phyloP scores from a whole-genome alignment of 2,888 invertebrate genomes.

The Catocala fraxini region DNA sequence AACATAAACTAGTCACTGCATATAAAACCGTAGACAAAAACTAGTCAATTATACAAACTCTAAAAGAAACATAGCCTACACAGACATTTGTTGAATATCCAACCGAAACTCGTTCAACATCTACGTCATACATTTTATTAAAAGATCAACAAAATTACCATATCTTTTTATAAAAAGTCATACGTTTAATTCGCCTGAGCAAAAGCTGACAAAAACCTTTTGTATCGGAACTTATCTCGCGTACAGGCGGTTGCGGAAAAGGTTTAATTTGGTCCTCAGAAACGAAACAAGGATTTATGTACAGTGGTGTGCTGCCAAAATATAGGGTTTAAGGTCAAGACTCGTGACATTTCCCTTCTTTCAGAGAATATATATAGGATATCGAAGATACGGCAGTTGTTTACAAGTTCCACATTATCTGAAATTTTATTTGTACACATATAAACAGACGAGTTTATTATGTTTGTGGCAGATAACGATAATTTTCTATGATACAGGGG shows the following conservation, averaged over 20 bases:
- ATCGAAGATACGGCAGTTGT: too few species aligned
- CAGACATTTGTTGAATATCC: too few species aligned
- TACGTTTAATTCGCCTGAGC: conserved; percentile 12
- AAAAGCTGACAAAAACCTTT: conserved; percentile 4
- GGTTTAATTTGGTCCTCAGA: conserved; percentile 31
- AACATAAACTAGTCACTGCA: too few species aligned
- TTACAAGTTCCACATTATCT: too few species aligned
- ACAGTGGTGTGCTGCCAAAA: conserved; percentile 21
- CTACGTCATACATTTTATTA: background rate
- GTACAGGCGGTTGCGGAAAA: conserved; percentile 32
- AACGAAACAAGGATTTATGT: conserved; percentile 34
- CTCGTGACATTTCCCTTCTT: conserved; percentile 20
- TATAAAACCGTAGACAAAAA: too few species aligned
- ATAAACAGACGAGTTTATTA: too few species aligned
- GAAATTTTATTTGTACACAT: too few species aligned
- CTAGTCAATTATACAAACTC: too few species aligned
- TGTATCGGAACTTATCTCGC: conserved; percentile 25
- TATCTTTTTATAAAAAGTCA: background rate
- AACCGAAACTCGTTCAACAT: background rate
- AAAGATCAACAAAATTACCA: background rate
- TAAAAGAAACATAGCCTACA: too few species aligned
- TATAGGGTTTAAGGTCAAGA: conserved; percentile 23
- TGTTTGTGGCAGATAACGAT: too few species aligned
- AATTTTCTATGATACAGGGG: too few species aligned
- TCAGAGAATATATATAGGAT: background rate